Conservation (phyloP, 2,797 vertebrate species). For the Knipowitschia caucasica region DNA sequence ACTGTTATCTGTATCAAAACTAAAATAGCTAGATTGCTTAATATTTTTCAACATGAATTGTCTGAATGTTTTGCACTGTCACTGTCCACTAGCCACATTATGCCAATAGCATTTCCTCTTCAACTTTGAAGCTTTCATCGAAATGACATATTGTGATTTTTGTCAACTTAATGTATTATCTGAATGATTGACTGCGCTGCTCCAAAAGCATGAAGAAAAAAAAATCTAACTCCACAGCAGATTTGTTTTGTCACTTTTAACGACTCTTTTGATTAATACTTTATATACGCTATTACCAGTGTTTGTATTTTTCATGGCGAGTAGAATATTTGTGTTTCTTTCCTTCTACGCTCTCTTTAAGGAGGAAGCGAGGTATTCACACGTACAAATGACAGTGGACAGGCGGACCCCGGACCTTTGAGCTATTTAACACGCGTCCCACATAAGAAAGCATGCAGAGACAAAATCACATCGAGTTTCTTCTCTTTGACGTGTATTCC, state of each 20-base stretch:
- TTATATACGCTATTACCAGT: neutral
- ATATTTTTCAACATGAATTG: too few species aligned
- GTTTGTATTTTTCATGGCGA: neutral
- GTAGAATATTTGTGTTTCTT: neutral
- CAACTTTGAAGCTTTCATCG: neutral
- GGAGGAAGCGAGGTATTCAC: slow-evolving; percentile 7
- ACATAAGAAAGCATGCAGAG: slow-evolving; percentile 10
- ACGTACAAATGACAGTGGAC: slow-evolving; percentile 13
- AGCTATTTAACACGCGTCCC: slow-evolving; percentile 24
- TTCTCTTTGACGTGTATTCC: slow-evolving; percentile 26
- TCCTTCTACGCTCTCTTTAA: slow-evolving; percentile 2
- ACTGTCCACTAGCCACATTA: neutral
- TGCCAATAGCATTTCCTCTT: neutral
- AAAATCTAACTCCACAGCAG: neutral
- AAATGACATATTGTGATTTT: neutral
- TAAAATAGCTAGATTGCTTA: too few species aligned
- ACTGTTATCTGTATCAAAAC: too few species aligned
- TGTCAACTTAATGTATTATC: neutral
- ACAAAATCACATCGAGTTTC: slow-evolving; percentile 7
- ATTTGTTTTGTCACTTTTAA: neutral
- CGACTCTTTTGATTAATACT: neutral
- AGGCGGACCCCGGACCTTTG: slow-evolving; percentile 10
- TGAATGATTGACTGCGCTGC: neutral
- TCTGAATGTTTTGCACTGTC: too few species aligned
- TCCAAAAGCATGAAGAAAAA: slow-evolving; percentile 1